These are phyloP conservation scores for Hippocampus mohnikei DNA, from an alignment of 2,113 vertebrate genomes.

Conservation along the genomic window DNA sequence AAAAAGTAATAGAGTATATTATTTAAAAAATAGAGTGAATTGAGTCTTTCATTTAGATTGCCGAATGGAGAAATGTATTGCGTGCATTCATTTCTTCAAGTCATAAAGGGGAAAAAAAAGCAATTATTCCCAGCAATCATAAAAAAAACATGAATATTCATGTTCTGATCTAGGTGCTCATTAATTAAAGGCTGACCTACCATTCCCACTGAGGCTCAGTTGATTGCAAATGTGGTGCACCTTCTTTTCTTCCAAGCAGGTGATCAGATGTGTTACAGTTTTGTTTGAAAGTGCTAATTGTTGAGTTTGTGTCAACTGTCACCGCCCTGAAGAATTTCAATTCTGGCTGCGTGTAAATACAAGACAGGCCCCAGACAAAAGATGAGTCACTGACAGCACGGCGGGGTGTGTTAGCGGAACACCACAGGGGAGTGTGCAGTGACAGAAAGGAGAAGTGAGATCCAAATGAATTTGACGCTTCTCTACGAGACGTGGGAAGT, in stretches of 20 bases:
- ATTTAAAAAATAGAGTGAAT: not conserved
- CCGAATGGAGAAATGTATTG: not conserved
- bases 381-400: conserved; percentile 50
- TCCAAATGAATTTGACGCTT: not conserved
- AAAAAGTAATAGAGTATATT: not conserved
- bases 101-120: too few species aligned
- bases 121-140: not conserved
- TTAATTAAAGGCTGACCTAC: conserved; percentile 38
- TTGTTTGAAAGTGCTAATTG: conserved; percentile 9
- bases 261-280: conserved; percentile 11
- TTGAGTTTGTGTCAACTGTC: conserved; percentile 13
- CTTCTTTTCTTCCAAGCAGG: conserved; percentile 13
- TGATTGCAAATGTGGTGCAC: conserved; percentile 1
- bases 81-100: not conserved
- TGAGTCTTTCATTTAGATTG: not conserved
- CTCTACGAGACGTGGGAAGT: not conserved
- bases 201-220: conserved; percentile 33
- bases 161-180: not conserved
- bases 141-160: not conserved
- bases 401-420: conserved; percentile 40
- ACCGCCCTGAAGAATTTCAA: conserved; percentile 35
- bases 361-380: conserved; percentile 25
- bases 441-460: not conserved
- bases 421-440: not conserved
- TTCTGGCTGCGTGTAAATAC: not conserved